Percentiles rank a stretch among this genome's conserved stretches.
These are phyloP conservation scores for Teleogryllus oceanicus DNA, from an alignment of 2,888 invertebrate species.

Conservation along the genomic window DNA sequence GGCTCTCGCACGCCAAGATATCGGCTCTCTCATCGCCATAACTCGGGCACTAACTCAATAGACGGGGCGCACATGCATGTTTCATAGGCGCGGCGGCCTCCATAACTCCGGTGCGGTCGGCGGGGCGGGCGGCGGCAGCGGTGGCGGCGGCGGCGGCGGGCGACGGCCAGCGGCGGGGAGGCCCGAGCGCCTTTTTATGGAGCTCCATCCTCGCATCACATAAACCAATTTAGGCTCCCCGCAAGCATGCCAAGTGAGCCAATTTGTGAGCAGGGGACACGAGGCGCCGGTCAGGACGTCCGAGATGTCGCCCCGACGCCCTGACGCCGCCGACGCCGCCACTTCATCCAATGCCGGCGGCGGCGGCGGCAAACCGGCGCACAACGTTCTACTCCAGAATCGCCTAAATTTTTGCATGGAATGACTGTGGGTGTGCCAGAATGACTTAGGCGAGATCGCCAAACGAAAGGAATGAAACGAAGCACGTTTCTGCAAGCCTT, in stretches of 20 bases:
- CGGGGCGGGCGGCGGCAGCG: neutral
- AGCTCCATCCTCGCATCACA: constrained; percentile 9
- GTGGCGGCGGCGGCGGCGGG: neutral
- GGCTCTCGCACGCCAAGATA: constrained; percentile 4
- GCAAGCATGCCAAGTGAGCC: constrained; percentile 18
- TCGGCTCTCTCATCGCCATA: constrained; percentile 26
- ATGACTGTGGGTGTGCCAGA: too few relatives aligned
- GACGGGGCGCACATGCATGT: constrained; percentile 28
- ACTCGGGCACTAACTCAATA: constrained; percentile 31
- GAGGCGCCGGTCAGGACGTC: neutral
- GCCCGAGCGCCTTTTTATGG: neutral
- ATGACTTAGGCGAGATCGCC: too few relatives aligned
- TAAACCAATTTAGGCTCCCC: constrained; percentile 18
- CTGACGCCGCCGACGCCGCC: too few relatives aligned
- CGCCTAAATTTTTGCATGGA: too few relatives aligned
- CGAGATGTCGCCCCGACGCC: too few relatives aligned
- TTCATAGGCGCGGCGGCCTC: constrained; percentile 25
- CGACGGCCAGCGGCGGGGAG: neutral
- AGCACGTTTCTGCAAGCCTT: too few relatives aligned
- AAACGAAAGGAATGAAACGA: too few relatives aligned
- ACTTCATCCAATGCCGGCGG: too few relatives aligned
- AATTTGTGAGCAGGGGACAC: neutral
- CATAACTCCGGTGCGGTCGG: constrained; percentile 8
- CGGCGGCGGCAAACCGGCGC: too few relatives aligned
- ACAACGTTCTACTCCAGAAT: too few relatives aligned